These are phyloP conservation scores for Colletes latitarsis DNA, from an alignment of 1,140 invertebrate species.

Conservation along the genomic window DNA sequence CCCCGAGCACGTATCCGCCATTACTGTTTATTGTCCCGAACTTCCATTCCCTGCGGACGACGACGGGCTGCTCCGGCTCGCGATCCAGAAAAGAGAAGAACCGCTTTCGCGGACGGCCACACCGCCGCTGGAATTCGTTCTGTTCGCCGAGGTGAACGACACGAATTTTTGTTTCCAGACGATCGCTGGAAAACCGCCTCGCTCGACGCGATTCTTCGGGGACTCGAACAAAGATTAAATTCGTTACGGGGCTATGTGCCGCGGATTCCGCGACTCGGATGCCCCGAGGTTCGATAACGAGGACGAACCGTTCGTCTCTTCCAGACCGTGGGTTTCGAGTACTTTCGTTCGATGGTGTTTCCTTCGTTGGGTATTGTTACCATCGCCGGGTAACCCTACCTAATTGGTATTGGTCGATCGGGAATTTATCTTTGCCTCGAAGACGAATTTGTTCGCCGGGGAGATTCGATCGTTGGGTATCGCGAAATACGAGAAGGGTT, in stretches of 20 bases:
- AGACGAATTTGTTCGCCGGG: too few species aligned
- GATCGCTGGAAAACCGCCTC: constrained; percentile 6
- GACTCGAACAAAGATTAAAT: background rate
- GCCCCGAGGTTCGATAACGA: too few species aligned
- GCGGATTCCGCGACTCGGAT: too few species aligned
- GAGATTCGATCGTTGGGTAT: too few species aligned
- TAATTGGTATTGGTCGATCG: too few species aligned
- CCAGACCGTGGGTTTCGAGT: too few species aligned
- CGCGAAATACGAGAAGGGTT: too few species aligned
- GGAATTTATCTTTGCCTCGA: too few species aligned
- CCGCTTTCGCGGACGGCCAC: constrained; percentile 40
- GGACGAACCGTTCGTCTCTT: too few species aligned
- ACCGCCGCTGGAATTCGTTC: constrained; percentile 41
- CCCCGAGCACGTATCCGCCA: constrained; percentile 69
- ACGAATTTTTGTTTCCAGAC: constrained; percentile 37
- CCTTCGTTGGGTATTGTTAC: background rate
- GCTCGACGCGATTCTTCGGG: background rate
- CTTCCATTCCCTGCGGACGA: constrained; percentile 70
- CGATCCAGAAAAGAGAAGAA: constrained; percentile 51
- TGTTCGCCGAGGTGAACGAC: constrained; percentile 48
- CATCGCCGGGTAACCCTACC: too few species aligned
- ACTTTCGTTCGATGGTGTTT: background rate
- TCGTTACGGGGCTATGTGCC: too few species aligned
- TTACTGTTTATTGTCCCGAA: constrained; percentile 77
- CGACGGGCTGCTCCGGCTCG: constrained; percentile 45